phyloP scores from a whole-genome alignment of 2,888 invertebrate genomes.

The Bursaphelenchus okinawaensis region DNA sequence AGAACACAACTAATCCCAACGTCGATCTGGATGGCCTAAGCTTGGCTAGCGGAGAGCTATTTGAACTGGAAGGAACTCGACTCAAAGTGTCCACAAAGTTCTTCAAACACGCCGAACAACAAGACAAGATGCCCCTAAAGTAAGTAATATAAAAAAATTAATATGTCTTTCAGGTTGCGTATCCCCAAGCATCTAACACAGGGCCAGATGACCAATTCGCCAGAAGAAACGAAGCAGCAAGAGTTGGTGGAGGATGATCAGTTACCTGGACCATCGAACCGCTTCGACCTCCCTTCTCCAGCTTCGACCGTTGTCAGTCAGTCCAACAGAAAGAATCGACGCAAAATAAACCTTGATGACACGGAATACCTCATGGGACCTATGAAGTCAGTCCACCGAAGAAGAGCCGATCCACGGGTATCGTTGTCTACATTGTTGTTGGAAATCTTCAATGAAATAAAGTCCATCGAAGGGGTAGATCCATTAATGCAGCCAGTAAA shows the following conservation, averaged over 20 bases:
- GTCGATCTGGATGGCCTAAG: slow-evolving; percentile 10
- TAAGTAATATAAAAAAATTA: background rate
- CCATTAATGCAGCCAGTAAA: slow-evolving; percentile 91
- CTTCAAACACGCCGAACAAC: slow-evolving; percentile 62
- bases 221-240: slow-evolving; percentile 1
- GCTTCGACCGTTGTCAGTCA: slow-evolving; percentile 47
- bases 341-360: slow-evolving; percentile 39
- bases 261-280: background rate
- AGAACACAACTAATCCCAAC: background rate
- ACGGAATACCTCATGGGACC: slow-evolving; percentile 54
- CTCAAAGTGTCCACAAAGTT: slow-evolving; percentile 54
- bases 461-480: slow-evolving; percentile 77
- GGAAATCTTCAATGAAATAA: slow-evolving; percentile 67
- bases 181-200: slow-evolving; percentile 8
- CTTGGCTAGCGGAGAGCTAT: slow-evolving; percentile 51
- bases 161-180: background rate
- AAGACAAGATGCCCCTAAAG: slow-evolving; percentile 28
- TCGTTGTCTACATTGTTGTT: slow-evolving; percentile 42
- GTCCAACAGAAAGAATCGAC: slow-evolving; percentile 13
- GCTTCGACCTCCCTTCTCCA: slow-evolving; percentile 2
- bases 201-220: background rate
- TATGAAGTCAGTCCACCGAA: slow-evolving; percentile 72
- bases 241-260: background rate
- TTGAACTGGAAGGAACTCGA: slow-evolving; percentile 62
- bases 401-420: slow-evolving; percentile 90